phyloP scores from a whole-genome alignment of 2,113 vertebrate species.

The Xenopus borealis region DNA sequence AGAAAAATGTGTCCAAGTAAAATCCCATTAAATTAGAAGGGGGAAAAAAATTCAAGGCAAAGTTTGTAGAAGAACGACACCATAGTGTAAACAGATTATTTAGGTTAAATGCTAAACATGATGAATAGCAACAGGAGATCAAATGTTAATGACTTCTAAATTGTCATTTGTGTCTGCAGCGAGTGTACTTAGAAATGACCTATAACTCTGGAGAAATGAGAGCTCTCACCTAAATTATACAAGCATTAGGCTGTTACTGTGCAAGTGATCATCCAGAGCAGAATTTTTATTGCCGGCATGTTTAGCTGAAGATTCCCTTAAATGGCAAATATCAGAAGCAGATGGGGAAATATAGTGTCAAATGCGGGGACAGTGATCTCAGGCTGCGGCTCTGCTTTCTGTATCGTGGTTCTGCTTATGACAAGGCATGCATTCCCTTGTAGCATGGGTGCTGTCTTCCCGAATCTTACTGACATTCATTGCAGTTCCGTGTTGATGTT shows the following conservation, averaged over 20 bases:
- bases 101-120: constrained; percentile 53
- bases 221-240: constrained; percentile 49
- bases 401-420: constrained; percentile 51
- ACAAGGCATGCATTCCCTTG: constrained; percentile 54
- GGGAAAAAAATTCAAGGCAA: constrained; percentile 43
- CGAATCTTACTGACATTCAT: constrained; percentile 51
- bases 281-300: constrained; percentile 50
- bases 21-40: constrained; percentile 29
- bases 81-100: constrained; percentile 52
- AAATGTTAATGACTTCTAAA: constrained; percentile 63
- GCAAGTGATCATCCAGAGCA: constrained; percentile 41
- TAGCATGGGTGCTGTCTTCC: constrained; percentile 38
- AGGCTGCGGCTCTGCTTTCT: constrained; percentile 58
- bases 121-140: constrained; percentile 60
- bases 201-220: constrained; percentile 54
- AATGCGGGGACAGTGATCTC: constrained; percentile 51
- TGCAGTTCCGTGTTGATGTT: constrained; percentile 34
- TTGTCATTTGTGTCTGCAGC: constrained; percentile 50
- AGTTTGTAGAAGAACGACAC: constrained; percentile 43
- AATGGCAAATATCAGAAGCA: constrained; percentile 51
- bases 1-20: constrained; percentile 46
- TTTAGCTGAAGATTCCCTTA: constrained; percentile 56
- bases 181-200: constrained; percentile 51
- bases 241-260: constrained; percentile 47
- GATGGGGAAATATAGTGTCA: constrained; percentile 46